These are phyloP conservation scores for Arion vulgaris DNA, from an alignment of 1,140 invertebrate genomes.

Conservation along the genomic window DNA sequence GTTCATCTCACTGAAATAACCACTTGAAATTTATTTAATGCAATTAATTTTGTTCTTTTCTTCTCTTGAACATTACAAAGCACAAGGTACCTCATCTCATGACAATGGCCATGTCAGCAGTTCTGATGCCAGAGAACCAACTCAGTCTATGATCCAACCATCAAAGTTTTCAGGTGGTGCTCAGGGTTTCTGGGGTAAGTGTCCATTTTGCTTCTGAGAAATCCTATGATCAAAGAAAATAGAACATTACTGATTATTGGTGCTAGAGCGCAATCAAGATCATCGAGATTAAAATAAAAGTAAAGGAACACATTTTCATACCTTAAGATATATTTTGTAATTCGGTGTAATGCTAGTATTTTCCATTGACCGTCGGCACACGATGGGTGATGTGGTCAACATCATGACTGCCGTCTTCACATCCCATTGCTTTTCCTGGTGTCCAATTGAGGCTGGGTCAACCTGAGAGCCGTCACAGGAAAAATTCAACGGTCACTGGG, in stretches of 20 bases:
- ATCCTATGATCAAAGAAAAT: background rate
- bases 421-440: too few species aligned
- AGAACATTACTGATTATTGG: background rate
- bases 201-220: too few species aligned
- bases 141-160: constrained; percentile 16
- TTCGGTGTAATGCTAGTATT: too few species aligned
- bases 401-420: too few species aligned
- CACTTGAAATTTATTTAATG: background rate
- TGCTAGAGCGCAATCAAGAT: background rate
- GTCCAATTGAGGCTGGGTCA: too few species aligned
- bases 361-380: too few species aligned
- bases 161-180: constrained; percentile 4
- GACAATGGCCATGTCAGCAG: constrained; percentile 33
- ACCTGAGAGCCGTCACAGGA: too few species aligned
- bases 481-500: too few species aligned
- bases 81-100: background rate
- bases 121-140: constrained; percentile 20
- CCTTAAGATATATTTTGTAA: too few species aligned
- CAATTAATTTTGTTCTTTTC: background rate
- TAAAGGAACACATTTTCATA: too few species aligned
- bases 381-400: too few species aligned
- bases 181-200: constrained; percentile 31
- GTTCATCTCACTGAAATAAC: too few species aligned
- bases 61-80: background rate
- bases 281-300: background rate